Evolutionary conservation across 2,888 invertebrate species (phyloP).

Genomic region (Agelastica alni): DNA sequence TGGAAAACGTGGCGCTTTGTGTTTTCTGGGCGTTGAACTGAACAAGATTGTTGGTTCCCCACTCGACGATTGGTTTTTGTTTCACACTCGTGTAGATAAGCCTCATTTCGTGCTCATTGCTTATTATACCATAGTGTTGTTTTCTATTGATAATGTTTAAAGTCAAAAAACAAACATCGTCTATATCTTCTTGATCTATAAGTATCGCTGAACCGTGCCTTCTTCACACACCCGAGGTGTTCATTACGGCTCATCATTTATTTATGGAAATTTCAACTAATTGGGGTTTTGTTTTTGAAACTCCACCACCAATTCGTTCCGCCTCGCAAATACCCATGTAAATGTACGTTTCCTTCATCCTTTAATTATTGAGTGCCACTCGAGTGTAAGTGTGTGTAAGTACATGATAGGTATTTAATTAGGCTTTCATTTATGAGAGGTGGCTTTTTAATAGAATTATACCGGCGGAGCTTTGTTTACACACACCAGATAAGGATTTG

Average conservation of each 20-base stretch:
- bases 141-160: no score
- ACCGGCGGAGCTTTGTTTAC: conserved; percentile 29
- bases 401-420: conserved; percentile 42
- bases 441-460: conserved; percentile 33
- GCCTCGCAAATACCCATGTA: conserved; percentile 42
- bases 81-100: no score
- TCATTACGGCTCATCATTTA: conserved; percentile 44
- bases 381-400: conserved; percentile 32
- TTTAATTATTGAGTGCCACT: conserved; percentile 38
- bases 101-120: no score
- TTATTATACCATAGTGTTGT: no score
- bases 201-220: conserved; percentile 39
- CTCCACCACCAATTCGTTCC: conserved; percentile 44
- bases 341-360: conserved; percentile 42
- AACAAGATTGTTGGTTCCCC: no score
- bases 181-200: conserved; percentile 40
- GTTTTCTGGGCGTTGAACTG: no score
- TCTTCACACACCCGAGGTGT: conserved; percentile 42
- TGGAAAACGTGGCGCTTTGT: no score
- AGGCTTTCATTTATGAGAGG: conserved; percentile 28
- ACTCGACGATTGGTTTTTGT: no score
- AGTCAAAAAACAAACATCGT: no score
- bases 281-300: conserved; percentile 43
- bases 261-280: conserved; percentile 43
- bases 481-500: conserved; percentile 31